Conservation (phyloP, 2,113 vertebrate genomes). For the Pelecanoides urinatrix region DNA sequence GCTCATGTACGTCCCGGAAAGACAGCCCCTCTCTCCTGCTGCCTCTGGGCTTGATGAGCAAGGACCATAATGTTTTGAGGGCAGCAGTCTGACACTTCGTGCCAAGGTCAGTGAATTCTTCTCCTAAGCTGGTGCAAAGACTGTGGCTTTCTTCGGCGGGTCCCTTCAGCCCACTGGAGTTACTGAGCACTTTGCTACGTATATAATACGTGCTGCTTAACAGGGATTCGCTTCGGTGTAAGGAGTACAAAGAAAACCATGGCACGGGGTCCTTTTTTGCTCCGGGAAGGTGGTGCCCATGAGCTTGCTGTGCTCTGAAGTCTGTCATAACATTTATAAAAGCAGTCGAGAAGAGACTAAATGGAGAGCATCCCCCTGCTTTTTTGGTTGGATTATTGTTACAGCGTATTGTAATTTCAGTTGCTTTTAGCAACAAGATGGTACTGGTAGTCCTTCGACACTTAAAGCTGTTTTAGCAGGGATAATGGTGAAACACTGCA, state of each 20-base stretch:
- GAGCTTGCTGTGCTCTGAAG: neutral
- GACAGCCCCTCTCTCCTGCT: neutral
- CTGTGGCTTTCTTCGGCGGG: neutral
- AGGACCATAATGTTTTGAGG: neutral
- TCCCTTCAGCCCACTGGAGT: neutral
- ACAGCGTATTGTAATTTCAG: neutral
- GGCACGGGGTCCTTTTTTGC: neutral
- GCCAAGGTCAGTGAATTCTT: neutral
- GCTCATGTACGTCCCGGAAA: neutral
- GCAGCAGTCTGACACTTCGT: rapidly evolving
- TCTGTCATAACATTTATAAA: neutral
- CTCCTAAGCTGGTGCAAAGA: neutral
- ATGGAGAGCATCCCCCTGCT: neutral
- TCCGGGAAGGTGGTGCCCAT: neutral
- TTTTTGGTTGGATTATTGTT: neutral
- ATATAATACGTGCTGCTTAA: rapidly evolving
- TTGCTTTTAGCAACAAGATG: conserved; percentile 11
- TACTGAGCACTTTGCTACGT: neutral
- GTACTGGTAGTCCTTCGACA: conserved; percentile 17
- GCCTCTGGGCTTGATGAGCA: neutral
- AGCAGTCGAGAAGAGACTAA: neutral
- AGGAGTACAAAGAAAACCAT: neutral
- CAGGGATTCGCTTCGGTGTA: rapidly evolving
- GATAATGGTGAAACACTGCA: neutral
- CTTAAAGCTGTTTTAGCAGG: neutral